phyloP scores from a whole-genome alignment of 1,140 invertebrate genomes.

The Panagrolaimus sp. region DNA sequence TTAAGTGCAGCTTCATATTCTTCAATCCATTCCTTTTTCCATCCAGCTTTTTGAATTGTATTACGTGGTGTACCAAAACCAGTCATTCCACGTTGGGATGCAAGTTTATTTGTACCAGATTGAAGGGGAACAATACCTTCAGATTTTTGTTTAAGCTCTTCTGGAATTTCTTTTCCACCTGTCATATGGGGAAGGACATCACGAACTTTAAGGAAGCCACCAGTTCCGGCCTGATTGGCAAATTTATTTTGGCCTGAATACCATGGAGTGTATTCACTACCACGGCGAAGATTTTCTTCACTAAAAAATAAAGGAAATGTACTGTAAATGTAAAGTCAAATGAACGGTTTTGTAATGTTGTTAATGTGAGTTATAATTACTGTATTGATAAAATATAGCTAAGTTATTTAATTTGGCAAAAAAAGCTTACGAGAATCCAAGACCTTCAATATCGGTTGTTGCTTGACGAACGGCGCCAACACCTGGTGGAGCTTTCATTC shows the following conservation, averaged over 20 bases:
- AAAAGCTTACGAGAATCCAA: slow-evolving; percentile 48
- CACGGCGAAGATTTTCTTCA: slow-evolving; percentile 49
- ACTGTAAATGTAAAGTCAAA: slow-evolving; percentile 4
- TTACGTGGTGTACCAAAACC: slow-evolving; percentile 58
- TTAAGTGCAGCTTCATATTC: slow-evolving; percentile 54
- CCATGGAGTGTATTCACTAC: slow-evolving; percentile 56
- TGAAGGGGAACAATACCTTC: slow-evolving; percentile 49
- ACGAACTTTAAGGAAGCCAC: slow-evolving; percentile 58
- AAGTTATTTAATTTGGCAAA: no score
- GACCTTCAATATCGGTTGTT: slow-evolving; percentile 54
- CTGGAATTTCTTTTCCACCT: slow-evolving; percentile 56
- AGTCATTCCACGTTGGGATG: slow-evolving; percentile 56
- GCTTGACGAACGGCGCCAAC: slow-evolving; percentile 56
- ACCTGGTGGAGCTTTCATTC: slow-evolving; percentile 65
- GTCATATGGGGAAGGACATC: slow-evolving; percentile 56
- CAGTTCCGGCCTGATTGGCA: slow-evolving; percentile 53
- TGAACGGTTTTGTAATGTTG: not conserved
- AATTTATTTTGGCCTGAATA: slow-evolving; percentile 59
- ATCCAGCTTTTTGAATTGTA: slow-evolving; percentile 43
- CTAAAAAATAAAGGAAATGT: slow-evolving; percentile 29
- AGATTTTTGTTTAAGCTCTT: slow-evolving; percentile 52
- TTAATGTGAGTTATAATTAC: no score
- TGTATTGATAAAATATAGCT: no score
- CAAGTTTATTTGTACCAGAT: slow-evolving; percentile 56
- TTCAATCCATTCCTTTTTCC: slow-evolving; percentile 59